Evolutionary conservation across 2,888 invertebrate species (phyloP), one percentile per base, ranked within the genome.

Genomic region (Andrena chrysosceles): DNA sequence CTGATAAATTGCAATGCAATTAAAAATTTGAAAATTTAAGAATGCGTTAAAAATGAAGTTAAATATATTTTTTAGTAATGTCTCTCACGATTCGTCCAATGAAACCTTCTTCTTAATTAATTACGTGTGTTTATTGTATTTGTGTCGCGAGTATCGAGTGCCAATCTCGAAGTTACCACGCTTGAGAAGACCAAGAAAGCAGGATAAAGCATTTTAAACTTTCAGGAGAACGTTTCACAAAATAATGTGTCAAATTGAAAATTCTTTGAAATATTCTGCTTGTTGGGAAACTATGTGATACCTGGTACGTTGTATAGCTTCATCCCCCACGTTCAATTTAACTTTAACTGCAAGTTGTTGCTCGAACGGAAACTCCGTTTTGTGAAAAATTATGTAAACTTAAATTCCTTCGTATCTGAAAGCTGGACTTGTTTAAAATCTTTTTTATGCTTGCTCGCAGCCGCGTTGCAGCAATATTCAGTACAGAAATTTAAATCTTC

Each of bases 221-320:
- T 13, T 31, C 13, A 29, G 2, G 23, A 16, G 33, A 66, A 66
- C 48, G 56, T 59, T 66, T 64, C 56, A n/a, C 20, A 66, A 66
- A 66, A 74, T 59, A 29, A 48, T 59, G 31, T 31, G 66, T 10
- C 31, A 59, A 66, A 74, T 74, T 48, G 54, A 31, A 31, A 35
- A 23, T 48, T 54, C 52, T 54, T 33, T 31, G 56, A 66, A 66
- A 66, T 73, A 73, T 64, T 73, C 56, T 42, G n/a, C 42, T 66
- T 1, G 16, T 20, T n/a, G 10, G 42, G 20, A 26, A 48, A 66
- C 66, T 29, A 35, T 59, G 49, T 26, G 26, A 20, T 16, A 52
- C 31, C 35, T 4, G 20, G 10, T 42, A 29, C 8, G 2, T 8
- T 6, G 73, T 35, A 54, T 73, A 66, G n/a, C 16, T 73, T 73